Conservation (phyloP, 2,888 invertebrate genomes). For the Drosophila testacea region DNA sequence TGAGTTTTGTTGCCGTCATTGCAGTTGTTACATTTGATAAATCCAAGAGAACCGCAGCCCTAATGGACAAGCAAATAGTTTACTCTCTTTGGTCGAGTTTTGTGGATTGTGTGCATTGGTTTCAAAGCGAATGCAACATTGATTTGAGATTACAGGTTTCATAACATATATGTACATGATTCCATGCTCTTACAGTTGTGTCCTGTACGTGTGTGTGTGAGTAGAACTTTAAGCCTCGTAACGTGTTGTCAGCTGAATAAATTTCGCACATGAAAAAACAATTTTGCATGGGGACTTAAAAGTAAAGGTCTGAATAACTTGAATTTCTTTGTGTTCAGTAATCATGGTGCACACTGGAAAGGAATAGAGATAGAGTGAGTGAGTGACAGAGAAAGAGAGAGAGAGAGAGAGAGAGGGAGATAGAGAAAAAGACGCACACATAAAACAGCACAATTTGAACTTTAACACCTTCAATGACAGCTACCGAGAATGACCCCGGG, state of each 20-base stretch:
- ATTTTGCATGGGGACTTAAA: slow-evolving; percentile 56
- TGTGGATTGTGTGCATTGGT: slow-evolving; percentile 34
- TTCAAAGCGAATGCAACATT: slow-evolving; percentile 33
- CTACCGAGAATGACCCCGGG: slow-evolving; percentile 69
- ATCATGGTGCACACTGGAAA: slow-evolving; percentile 40
- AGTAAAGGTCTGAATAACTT: slow-evolving; percentile 32
- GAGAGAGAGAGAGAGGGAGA: not conserved
- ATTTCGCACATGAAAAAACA: slow-evolving; percentile 27
- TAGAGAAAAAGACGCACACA: slow-evolving; percentile 24
- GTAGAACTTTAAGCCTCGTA: slow-evolving; percentile 18
- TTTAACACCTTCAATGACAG: slow-evolving; percentile 79
- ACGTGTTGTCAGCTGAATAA: slow-evolving; percentile 39
- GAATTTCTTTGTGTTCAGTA: slow-evolving; percentile 44
- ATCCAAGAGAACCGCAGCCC: slow-evolving; percentile 28
- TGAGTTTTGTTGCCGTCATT: slow-evolving; percentile 14
- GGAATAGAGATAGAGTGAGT: not conserved
- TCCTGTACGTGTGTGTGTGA: not conserved
- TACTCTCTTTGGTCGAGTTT: slow-evolving; percentile 19
- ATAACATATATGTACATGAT: slow-evolving; percentile 14
- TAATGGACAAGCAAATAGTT: slow-evolving; percentile 15
- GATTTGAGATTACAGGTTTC: slow-evolving; percentile 39
- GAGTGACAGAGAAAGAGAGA: not conserved
- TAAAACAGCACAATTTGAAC: slow-evolving; percentile 72
- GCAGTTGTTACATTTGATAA: slow-evolving; percentile 31
- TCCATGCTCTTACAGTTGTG: slow-evolving; percentile 1